These are phyloP conservation scores for Anniella stebbinsi DNA, from an alignment of 2,797 vertebrate genomes.

Conservation along the genomic window DNA sequence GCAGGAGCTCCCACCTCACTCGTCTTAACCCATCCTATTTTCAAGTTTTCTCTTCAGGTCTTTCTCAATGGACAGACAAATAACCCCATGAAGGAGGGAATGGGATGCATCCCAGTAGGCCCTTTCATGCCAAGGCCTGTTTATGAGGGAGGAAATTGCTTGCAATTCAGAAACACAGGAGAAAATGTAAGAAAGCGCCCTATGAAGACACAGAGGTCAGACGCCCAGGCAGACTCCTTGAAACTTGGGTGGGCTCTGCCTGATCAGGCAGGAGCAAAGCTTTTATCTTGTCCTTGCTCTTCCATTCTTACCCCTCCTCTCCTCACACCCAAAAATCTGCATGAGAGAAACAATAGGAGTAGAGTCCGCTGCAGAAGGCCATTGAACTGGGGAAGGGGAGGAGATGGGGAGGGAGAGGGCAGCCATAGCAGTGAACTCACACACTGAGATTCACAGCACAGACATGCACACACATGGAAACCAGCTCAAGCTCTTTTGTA, in stretches of 20 bases:
- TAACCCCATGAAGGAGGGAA: constrained; percentile 11
- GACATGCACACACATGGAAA: background rate
- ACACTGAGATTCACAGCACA: constrained; percentile 13
- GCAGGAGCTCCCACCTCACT: background rate
- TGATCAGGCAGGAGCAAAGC: constrained; percentile 71
- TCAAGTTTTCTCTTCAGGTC: background rate
- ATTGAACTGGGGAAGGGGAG: constrained; percentile 6
- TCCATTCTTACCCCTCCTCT: constrained; percentile 63
- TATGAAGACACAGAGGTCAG: constrained; percentile 92
- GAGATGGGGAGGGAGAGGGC: background rate
- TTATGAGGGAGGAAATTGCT: constrained; percentile 90
- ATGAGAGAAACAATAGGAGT: constrained; percentile 48
- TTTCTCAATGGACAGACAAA: constrained; percentile 5
- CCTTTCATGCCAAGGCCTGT: constrained; percentile 76
- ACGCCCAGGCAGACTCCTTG: constrained; percentile 86
- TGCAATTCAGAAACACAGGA: constrained; percentile 92
- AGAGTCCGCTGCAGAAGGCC: constrained; percentile 25
- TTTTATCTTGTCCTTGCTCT: constrained; percentile 83
- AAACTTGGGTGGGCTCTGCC: constrained; percentile 90
- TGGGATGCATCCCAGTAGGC: constrained; percentile 62
- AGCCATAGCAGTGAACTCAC: constrained; percentile 8
- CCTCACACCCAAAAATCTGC: constrained; percentile 41
- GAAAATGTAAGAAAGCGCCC: constrained; percentile 95
- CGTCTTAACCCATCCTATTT: background rate
- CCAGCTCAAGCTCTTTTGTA: background rate